These are phyloP conservation scores for Eciton burchellii DNA, from an alignment of 1,140 invertebrate genomes.

Conservation along the genomic window DNA sequence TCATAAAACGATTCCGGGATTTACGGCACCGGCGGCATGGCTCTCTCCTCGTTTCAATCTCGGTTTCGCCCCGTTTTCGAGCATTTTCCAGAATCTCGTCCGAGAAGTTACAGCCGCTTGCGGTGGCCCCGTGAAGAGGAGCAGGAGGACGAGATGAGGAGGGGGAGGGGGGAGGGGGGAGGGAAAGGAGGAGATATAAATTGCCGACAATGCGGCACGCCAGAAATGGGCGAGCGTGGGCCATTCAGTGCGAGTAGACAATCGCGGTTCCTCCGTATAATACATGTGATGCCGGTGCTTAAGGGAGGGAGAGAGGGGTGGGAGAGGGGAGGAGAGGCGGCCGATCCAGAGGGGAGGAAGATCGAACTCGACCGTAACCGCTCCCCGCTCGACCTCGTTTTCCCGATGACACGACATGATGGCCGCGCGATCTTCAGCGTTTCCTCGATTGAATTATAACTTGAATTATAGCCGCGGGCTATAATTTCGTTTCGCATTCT, in stretches of 20 bases:
- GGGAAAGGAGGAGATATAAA: slow-evolving; percentile 70
- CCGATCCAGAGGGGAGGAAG: slow-evolving; percentile 58
- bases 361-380: slow-evolving; percentile 44
- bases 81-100: slow-evolving; percentile 23
- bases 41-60: slow-evolving; percentile 34
- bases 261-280: slow-evolving; percentile 60
- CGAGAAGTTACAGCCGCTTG: slow-evolving; percentile 58
- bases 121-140: slow-evolving; percentile 51
- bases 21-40: neutral
- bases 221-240: slow-evolving; percentile 62
- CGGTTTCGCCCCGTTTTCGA: slow-evolving; percentile 38
- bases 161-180: too few relatives aligned
- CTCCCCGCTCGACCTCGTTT: slow-evolving; percentile 34
- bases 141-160: too few relatives aligned
- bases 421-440: neutral
- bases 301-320: too few relatives aligned
- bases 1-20: neutral
- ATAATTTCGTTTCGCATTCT: slow-evolving; percentile 26
- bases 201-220: slow-evolving; percentile 61
- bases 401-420: slow-evolving; percentile 34
- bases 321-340: too few relatives aligned
- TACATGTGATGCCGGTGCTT: slow-evolving; percentile 55
- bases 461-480: slow-evolving; percentile 23
- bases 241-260: slow-evolving; percentile 64
- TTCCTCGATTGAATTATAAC: slow-evolving; percentile 67